Conservation (phyloP, 2,797 vertebrate species). For the Acanthurus tractus region DNA sequence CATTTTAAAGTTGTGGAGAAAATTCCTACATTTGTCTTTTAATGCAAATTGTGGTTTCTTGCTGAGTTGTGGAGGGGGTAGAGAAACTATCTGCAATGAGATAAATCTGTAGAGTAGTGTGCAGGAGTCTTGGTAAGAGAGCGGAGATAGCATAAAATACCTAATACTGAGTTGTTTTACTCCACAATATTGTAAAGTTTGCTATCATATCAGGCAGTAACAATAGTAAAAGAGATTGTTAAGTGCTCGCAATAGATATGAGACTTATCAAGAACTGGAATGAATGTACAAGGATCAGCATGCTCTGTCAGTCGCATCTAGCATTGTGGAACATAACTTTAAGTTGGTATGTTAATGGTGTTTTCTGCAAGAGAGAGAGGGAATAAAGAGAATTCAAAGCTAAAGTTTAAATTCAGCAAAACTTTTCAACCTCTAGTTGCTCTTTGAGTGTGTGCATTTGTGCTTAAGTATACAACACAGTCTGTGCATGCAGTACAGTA, state of each 20-base stretch:
- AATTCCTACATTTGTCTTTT: no score
- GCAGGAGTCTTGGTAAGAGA: no score
- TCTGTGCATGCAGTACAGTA: constrained; percentile 19
- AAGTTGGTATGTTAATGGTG: no score
- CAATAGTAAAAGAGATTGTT: not conserved
- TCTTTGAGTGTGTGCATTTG: not conserved
- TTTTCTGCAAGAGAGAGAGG: not conserved
- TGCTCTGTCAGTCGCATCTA: not conserved
- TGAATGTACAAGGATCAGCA: not conserved
- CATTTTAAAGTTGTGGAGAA: no score
- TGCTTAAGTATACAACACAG: not conserved
- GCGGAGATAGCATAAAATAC: no score
- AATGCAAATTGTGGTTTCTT: no score
- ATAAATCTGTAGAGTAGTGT: no score
- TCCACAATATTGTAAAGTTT: not conserved
- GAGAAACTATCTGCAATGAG: not conserved
- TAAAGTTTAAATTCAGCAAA: not conserved
- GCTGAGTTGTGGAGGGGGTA: no score
- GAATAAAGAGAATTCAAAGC: not conserved
- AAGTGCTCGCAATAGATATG: no score
- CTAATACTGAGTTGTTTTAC: not conserved
- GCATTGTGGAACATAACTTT: not conserved
- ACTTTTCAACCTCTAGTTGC: constrained; percentile 3
- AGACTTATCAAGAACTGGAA: not conserved
- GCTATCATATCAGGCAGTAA: not conserved